A percentile compares a stretch with the other conserved stretches of the same genome.
Evolutionary conservation across 2,888 invertebrate species (phyloP).

Genomic region (Eledone cirrhosa): DNA sequence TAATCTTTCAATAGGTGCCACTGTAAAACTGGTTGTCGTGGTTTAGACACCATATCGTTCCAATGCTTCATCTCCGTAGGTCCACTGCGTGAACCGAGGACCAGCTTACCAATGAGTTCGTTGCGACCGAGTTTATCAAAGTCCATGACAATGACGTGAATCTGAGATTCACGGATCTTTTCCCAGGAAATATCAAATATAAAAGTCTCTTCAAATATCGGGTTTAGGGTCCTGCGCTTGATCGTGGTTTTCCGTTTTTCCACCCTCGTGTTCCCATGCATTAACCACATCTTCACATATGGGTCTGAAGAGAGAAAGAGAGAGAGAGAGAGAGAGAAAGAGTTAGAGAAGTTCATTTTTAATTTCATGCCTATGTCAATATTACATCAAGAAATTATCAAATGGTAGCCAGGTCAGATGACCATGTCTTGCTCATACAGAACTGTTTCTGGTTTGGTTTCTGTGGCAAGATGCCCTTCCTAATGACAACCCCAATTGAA

Average conservation of each 20-base stretch:
- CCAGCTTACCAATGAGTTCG: constrained; percentile 82
- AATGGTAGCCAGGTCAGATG: too few species aligned
- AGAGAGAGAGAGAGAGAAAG: neutral
- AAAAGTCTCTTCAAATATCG: constrained; percentile 95
- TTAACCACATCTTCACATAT: constrained; percentile 97
- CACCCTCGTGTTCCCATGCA: constrained; percentile 91
- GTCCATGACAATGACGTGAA: constrained; percentile 96
- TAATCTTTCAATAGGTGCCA: constrained; percentile 90
- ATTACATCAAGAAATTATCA: too few species aligned
- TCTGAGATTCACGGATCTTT: constrained; percentile 91
- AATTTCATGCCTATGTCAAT: too few species aligned
- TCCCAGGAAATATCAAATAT: constrained; percentile 97
- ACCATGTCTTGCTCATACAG: too few species aligned
- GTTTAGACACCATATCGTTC: constrained; percentile 98
- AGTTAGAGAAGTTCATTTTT: neutral
- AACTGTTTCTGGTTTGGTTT: too few species aligned
- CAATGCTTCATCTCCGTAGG: constrained; percentile 96
- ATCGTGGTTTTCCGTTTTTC: constrained; percentile 93
- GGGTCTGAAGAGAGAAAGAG: constrained; percentile 78
- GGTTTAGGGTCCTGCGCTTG: constrained; percentile 80
- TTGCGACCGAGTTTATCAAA: constrained; percentile 96
- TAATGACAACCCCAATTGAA: too few species aligned
- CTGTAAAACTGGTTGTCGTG: constrained; percentile 92
- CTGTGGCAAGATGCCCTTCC: too few species aligned
- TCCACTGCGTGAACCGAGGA: constrained; percentile 75